Base-by-base conservation (phyloP, 1,140 invertebrate genomes). In the Sminthurinus signatus region DNA sequence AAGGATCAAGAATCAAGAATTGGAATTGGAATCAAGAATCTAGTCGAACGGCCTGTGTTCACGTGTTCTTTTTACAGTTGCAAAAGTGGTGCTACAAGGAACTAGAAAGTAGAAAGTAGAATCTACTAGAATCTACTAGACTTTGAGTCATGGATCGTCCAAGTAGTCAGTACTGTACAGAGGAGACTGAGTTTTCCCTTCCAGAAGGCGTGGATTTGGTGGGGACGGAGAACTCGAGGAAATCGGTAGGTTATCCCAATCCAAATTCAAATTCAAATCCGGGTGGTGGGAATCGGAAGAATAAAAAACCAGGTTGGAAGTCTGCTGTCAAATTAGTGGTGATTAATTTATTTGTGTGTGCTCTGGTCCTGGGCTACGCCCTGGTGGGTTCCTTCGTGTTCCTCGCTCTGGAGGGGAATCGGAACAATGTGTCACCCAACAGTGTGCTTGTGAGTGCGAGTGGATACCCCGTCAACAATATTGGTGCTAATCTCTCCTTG, bases 321-420 rank as follows among this genome's bases (percentile, higher is more conserved):
- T 29, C 64, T 2, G 67, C 70, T 1, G 51, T 65, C 32, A 72
- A 67, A 50, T 46, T 72, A n/a, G 57, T 67, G 12, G 52, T 91
- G 65, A 92, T 90, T 8, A 93, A 94, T 76, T 78, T 93, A 27
- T 91, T 91, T 0, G 88, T 96, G 48, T 93, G 90, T 74, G 83
- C 84, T 36, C 80, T 95, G 27, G 82, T 96, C 0, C 81, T 96
- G 2, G 87, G 87, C 2, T 98, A 98, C 77, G 92, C 91, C 0
- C 79, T 96, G 14, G 78, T 95, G 43, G 94, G 94, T 12, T 93
- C 92, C 36, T 89, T 96, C 74, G 89, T 96, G 71, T 97, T 97
- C 75, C 80, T 93, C 42, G 87, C 89, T 21, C 88, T 95, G 36
- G 93, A 96, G 79, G 88, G 87, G 42, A 80, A 85, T 80, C 73